Evolutionary conservation across 2,888 invertebrate species (phyloP), one percentile per base, ranked within the genome.

Genomic region (Exocentrus adspersus): DNA sequence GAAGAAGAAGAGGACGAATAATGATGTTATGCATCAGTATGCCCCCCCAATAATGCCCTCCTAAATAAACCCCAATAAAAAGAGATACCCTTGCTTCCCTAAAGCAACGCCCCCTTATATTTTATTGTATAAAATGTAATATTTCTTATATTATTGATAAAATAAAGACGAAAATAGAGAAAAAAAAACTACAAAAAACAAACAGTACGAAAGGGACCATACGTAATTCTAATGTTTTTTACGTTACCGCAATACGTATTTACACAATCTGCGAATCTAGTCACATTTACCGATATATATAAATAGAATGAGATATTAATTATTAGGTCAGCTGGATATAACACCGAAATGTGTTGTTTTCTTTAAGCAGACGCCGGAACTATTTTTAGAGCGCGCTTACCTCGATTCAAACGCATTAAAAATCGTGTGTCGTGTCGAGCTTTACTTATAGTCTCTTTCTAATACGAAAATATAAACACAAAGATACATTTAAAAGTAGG

Each of bases 1-100:
- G 95, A 95, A 78, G 95, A 95, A 80, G 94, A 94, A 78, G 93
- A 86, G 72, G 87, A 86, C 68, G 86, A 86, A 72, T 83, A 81
- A 68, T 62, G 57, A 65, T 88, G 73, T 81, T 82, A 82, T 62
- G 65, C 71, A 5, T 7, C 24, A 24, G 7, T 24, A 24, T 5
- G 3, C 3, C 24, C 24, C 24, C 24, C 64, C 53, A 63, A 62
- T 65, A 43, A 57, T 58, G 53, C 63, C 64, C 64, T 51, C 60
- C 53, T 54, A n/a, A n/a, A n/a, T n/a, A n/a, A n/a, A n/a, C n/a
- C n/a, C 65, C 59, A 42, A 53, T 57, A 30, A 63, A 51, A 48
- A 64, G 71, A 72, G 70, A 51, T 62, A 63, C 56, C 51, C 48
- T 57, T 67, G 50, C 62, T 52, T 20, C 59, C 68, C 53, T 60